Base-by-base conservation (phyloP, 2,888 invertebrate genomes). In the Leptopterna dolabrata region DNA sequence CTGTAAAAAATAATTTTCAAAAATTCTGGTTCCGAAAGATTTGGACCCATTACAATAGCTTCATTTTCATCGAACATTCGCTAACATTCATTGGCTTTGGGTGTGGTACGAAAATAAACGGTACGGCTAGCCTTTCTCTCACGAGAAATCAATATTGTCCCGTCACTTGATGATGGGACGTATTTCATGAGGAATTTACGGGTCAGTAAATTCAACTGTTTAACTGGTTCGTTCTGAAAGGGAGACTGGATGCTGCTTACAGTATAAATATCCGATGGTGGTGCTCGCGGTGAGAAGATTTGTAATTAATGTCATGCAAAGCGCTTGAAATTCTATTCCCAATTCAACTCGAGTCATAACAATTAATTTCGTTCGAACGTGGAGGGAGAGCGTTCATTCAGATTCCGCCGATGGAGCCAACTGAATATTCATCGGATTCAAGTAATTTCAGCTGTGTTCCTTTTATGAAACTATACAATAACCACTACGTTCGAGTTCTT, bases 231-330 rank as follows among this genome's bases (percentile, higher is more conserved):
- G 7, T 63, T 63, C 27, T 0, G 27, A 9, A 24, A 27, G 24
- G 63, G 24, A 27, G 24, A 63, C 24, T 27, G 63, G 24, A 1
- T 11, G 24, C 24, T 63, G 24, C 24, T 63, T 63, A 36, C 30
- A 29, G 36, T 73, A 73, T 73, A 73, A 73, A 73, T 73, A 73
- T 73, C 73, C 36, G 19, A 14, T 36, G 73, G 73, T 41, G 36
- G 36, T 16, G 30, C 36, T 41, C n/a, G 73, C 36, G 73, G 73
- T 73, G 73, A 73, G 73, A 73, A 73, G 41, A 73, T 73, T 41
- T 73, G 73, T 41, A 73, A 36, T 73, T 73, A 73, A 73, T 73
- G 73, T 41, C n/a, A 16, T 6, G 9, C n/a, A 13, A 11, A 4
- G 47, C 47, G 47, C 47, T 47, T 16, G 47, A 13, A 3, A 13